Percentiles rank a stretch among this genome's conserved stretches.
phyloP scores from a whole-genome alignment of 2,113 vertebrate genomes.

The Xyliphius kryptos region DNA sequence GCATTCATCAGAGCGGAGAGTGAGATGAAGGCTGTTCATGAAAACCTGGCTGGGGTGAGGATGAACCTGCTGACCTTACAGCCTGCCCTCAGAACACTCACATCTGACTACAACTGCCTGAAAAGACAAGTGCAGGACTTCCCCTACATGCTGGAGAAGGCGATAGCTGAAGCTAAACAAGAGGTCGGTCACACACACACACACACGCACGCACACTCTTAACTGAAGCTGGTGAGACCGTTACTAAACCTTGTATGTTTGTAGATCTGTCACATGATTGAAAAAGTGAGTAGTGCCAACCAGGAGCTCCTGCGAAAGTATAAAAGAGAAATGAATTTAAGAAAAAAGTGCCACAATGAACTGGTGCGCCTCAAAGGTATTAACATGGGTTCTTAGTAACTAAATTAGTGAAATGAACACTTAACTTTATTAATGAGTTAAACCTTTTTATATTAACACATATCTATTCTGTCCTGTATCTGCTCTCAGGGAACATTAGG shows the following conservation, averaged over 20 bases:
- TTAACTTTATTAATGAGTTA: neutral
- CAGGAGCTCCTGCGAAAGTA: slow-evolving; percentile 89
- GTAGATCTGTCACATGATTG: slow-evolving; percentile 85
- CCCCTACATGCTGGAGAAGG: slow-evolving; percentile 82
- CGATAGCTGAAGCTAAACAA: slow-evolving; percentile 73
- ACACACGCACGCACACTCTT: neutral
- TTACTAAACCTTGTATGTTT: neutral
- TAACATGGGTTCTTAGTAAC: neutral
- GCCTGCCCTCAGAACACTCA: slow-evolving; percentile 86
- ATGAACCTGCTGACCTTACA: slow-evolving; percentile 87
- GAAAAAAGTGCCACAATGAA: slow-evolving; percentile 95
- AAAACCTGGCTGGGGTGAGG: slow-evolving; percentile 91
- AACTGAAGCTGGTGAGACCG: neutral
- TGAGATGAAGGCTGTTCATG: slow-evolving; percentile 93
- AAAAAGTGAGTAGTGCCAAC: slow-evolving; percentile 80
- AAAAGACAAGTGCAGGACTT: slow-evolving; percentile 92
- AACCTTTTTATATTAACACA: too few relatives aligned
- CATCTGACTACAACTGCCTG: slow-evolving; percentile 85
- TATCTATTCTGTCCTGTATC: neutral
- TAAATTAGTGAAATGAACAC: neutral
- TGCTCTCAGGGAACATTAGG: slow-evolving; percentile 82
- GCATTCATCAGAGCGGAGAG: slow-evolving; percentile 84
- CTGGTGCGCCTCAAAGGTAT: slow-evolving; percentile 88
- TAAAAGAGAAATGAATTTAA: slow-evolving; percentile 87
- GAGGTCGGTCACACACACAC: slow-evolving; percentile 64